Base-by-base conservation (phyloP, 2,888 invertebrate species). In the Xanthorhoe spadicearia region DNA sequence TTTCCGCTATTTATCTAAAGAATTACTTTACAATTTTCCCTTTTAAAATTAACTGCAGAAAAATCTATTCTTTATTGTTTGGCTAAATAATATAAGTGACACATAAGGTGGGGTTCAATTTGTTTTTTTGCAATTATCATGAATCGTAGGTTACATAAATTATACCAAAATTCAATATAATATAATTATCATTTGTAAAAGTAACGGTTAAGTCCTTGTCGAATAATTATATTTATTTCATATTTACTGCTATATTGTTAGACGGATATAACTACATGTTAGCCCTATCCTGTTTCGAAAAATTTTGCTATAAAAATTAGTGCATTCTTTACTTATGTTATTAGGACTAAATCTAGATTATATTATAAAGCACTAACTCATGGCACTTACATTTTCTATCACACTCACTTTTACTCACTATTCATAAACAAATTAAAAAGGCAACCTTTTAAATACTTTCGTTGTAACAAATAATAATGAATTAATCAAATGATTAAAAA, bases 331-430 rank as follows among this genome's bases (percentile, higher is more conserved):
- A 53, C 58, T 38, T 43, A 43, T 43, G 5, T 43, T 13, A 13
- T 43, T 43, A 63, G 9, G 38, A 61, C 53, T 71, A 66, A 62
- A 43, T 50, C 74, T 79, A 74, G 23, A 75, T 53, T 50, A 49
- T 38, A 49, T 66, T 80, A 83, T 88, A 90, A 89, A 90, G 89
- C 90, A 88, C 89, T 83, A 79, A 68, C 72, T 69, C 74, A 90
- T 90, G 90, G 90, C 90, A 90, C 90, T 87, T 83, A 70, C 84
- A 75, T 85, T 79, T 76, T 75, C 72, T 53, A 85, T 87, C 86
- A 88, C 88, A 84, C 84, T 72, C 75, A 64, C 78, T 78, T 49
- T 50, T 62, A 76, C 72, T 72, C 76, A 65, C 70, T 68, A 56
- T 43, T 64, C 62, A 68, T 72, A 70, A 52, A 67, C 54, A 59